phyloP scores from a whole-genome alignment of 2,113 vertebrate species.

The Nannobrachium achirus region DNA sequence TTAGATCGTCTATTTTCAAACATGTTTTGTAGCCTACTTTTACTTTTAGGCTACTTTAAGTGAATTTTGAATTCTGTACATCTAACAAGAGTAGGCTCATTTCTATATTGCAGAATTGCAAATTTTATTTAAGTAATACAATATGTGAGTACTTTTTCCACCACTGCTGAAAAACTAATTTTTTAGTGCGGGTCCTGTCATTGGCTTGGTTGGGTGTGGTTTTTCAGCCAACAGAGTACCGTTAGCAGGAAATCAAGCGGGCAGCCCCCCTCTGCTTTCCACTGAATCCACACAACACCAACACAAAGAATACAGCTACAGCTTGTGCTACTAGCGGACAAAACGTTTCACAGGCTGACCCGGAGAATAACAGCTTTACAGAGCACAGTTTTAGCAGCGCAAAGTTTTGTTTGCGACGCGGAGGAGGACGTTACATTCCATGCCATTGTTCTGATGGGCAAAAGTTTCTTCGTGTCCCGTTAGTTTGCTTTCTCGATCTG shows the following conservation, averaged over 20 bases:
- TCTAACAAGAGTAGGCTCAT: too few relatives aligned
- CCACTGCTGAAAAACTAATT: too few relatives aligned
- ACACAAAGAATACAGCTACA: constrained; percentile 66
- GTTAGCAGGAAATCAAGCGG: constrained; percentile 82
- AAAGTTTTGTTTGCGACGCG: constrained; percentile 28
- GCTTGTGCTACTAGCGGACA: not conserved
- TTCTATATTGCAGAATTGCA: too few relatives aligned
- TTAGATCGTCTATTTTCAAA: too few relatives aligned
- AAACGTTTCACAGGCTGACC: not conserved
- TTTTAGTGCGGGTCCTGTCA: constrained; percentile 63
- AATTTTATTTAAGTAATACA: too few relatives aligned
- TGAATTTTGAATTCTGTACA: too few relatives aligned
- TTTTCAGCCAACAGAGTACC: constrained; percentile 80
- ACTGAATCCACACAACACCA: constrained; percentile 21
- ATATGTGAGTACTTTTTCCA: too few relatives aligned
- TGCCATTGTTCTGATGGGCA: constrained; percentile 79
- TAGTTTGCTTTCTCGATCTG: constrained; percentile 53
- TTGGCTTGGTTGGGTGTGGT: constrained; percentile 85
- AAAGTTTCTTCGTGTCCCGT: constrained; percentile 68
- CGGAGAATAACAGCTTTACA: constrained; percentile 18
- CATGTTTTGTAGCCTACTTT: too few relatives aligned
- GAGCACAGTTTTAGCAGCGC: too few relatives aligned
- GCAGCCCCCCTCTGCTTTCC: constrained; percentile 51
- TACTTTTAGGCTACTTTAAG: too few relatives aligned
- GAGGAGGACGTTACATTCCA: constrained; percentile 47